Base-by-base conservation (phyloP, 2,888 invertebrate species). In the Brachypalpus laphriformis region DNA sequence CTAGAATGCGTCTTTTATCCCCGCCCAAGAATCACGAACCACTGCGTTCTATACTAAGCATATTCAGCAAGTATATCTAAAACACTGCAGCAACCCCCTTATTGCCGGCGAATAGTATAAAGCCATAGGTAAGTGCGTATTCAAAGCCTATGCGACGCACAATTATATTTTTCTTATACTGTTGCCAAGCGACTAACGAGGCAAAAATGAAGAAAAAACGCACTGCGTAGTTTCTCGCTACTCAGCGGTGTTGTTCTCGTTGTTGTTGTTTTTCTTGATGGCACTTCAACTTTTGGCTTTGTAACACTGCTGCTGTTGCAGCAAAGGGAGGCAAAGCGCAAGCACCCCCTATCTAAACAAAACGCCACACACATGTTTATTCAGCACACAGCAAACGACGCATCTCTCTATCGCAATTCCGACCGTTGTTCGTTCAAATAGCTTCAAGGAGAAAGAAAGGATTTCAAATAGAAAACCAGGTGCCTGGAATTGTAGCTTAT, bases 201-300 rank as follows among this genome's bases (percentile, higher is more conserved):
- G 45, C 18, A 76, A 45, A 59, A 37, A 28, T 31, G 42, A 49
- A 51, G 37, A 42, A 20, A 63, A 65, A 85, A 80, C 70, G 59
- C 75, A 81, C 59, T 81, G 75, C 85, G 85, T 85, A 85, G 85
- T 85, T 81, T 71, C 31, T 42, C 34, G 34, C 22, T 66, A 57
- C n/a, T 3, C 45, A 22, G 11, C n/a, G 37, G 9, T 31, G 51
- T 31, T 71, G 57, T 49, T 65, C 42, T 31, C 59, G 71, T 11
- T 76, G 57, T 47, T 34, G 34, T 34, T 34, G 11, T 54, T 71
- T 66, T 56, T 74, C 47, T 42, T 63, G 74, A 75, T 80, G 54
- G 42, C 81, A 85, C 81, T 85, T 85, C 85, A 85, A 75, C 80
- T 85, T 78, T 82, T 61, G 42, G 81, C 75, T 74, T 78, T 80